Base-by-base conservation (phyloP, 2,113 vertebrate species). In the Syngnathus floridae region DNA sequence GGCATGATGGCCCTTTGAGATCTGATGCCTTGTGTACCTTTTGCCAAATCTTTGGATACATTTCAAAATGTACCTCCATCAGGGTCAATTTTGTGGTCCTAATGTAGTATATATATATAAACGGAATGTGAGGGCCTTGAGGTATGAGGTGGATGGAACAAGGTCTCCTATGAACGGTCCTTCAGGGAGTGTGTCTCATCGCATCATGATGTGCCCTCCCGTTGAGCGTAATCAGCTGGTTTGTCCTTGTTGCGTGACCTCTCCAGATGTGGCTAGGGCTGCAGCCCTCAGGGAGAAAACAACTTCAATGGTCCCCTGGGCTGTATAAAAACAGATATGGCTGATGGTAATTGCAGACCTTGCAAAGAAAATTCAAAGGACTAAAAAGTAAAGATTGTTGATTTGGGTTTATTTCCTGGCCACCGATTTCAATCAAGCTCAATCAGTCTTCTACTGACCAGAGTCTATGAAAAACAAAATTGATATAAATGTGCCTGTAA, bases 151-250 rank as follows among this genome's bases (percentile, higher is more conserved):
- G 7, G 38, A 64, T 36, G 17, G 17, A 22, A 58, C 56, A 75
- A 66, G 13, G 51, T 58, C 64, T 65, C 38, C n/a, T 6, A 74
- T 79, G 35, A 75, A 67, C 41, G 49, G 38, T 58, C 43, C 66
- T 43, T 17, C 31, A 43, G 57, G 51, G 66, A 80, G 59, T 35
- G 43, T 71, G 52, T 67, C 65, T 78, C 82, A 79, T 84, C 82
- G 66, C 62, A 46, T 62, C 71, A 74, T 66, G 36, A 67, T 77
- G 66, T 35, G 62, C 48, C 67, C 75, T 71, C 80, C 77, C 19
- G 48, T 65, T 81, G 80, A 78, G 76, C 72, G 57, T 73, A 74
- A 76, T 84, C 81, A 82, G 78, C 72, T 88, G 85, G 79, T 86
- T 84, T 70, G 68, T 67, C 58, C 77, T 84, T 80, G 66, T 86